phyloP scores from a whole-genome alignment of 2,888 invertebrate genomes.

The Oscheius sp. region DNA sequence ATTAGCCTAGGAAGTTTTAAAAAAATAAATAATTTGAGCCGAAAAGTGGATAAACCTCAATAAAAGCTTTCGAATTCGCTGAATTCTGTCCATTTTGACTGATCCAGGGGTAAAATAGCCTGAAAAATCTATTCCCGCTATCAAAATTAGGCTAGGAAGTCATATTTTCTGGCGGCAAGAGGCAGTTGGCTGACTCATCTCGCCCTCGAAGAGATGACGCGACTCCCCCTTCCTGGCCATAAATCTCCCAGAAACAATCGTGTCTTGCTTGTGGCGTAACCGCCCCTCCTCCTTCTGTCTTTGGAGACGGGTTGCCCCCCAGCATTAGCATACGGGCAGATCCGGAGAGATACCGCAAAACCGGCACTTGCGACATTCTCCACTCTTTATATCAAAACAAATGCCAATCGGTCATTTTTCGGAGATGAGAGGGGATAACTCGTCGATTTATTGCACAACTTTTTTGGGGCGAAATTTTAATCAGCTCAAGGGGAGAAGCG shows the following conservation, averaged over 20 bases:
- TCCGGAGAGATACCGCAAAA: constrained; percentile 17
- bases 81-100: background rate
- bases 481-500: background rate
- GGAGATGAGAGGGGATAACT: background rate
- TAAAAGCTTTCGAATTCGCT: too few species aligned
- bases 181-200: too few species aligned
- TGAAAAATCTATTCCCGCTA: too few species aligned
- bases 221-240: background rate
- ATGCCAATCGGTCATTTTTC: background rate
- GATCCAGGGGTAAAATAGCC: too few species aligned
- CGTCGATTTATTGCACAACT: too few species aligned
- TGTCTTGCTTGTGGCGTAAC: constrained; percentile 22
- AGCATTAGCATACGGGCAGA: constrained; percentile 15
- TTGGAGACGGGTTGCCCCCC: constrained; percentile 7
- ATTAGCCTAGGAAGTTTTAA: too few species aligned
- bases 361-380: constrained; percentile 21
- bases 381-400: constrained; percentile 17
- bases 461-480: background rate
- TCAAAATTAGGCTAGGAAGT: too few species aligned
- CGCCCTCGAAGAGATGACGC: too few species aligned
- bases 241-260: background rate
- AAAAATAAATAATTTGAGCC: too few species aligned
- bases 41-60: too few species aligned
- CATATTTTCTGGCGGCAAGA: too few species aligned
- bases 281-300: too few species aligned